Conservation (phyloP, 2,113 vertebrate species). For the Choloepus hoffmanni region DNA sequence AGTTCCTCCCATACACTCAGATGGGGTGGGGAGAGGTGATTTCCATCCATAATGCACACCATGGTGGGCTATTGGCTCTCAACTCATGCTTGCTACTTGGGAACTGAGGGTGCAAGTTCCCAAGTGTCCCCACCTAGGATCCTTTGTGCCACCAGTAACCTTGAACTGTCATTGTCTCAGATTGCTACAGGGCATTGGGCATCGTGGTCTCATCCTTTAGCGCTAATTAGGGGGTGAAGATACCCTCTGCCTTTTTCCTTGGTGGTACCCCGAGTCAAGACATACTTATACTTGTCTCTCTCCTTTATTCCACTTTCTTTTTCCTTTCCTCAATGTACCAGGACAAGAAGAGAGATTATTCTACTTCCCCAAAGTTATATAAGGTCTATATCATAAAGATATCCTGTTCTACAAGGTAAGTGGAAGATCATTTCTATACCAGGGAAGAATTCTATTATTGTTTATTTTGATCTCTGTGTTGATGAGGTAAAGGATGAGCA, state of each 20-base stretch:
- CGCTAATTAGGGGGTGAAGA: neutral
- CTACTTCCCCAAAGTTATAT: neutral
- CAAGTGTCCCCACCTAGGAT: neutral
- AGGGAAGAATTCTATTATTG: neutral
- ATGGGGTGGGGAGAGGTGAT: fast-evolving
- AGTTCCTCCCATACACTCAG: neutral
- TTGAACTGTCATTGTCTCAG: neutral
- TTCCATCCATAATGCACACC: neutral
- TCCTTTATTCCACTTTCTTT: neutral
- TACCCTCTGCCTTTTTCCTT: neutral
- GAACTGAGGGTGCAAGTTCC: neutral
- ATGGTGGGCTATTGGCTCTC: neutral
- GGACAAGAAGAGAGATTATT: neutral
- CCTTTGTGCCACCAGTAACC: neutral
- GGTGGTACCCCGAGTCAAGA: neutral
- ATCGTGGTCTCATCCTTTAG: neutral
- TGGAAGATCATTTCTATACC: neutral
- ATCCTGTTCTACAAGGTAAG: neutral
- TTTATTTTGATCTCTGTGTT: neutral
- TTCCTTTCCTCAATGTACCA: neutral
- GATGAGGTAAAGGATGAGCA: neutral
- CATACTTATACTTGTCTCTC: neutral
- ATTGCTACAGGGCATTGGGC: neutral
- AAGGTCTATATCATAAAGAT: neutral
- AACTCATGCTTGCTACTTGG: neutral